Evolutionary conservation across 2,888 invertebrate species (phyloP).

Genomic region (Leistus spinibarbis): DNA sequence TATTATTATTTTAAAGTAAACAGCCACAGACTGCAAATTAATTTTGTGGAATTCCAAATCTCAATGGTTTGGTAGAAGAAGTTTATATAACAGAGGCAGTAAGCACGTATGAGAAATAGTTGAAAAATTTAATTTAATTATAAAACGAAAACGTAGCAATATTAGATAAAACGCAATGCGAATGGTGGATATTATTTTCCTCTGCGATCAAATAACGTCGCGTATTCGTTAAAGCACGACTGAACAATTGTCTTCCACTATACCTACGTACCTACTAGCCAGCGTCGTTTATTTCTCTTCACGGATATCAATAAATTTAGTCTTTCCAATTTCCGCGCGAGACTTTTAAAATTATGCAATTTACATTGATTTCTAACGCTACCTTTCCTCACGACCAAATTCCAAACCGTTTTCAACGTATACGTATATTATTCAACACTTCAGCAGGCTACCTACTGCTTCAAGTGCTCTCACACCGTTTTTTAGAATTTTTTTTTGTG

Average conservation of each 20-base stretch:
- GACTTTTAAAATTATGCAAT: conserved; percentile 37
- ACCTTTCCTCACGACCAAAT: not conserved
- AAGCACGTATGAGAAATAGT: too few relatives aligned
- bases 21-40: too few relatives aligned
- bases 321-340: conserved; percentile 36
- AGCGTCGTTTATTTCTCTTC: conserved; percentile 14
- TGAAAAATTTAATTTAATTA: not conserved
- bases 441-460: too few relatives aligned
- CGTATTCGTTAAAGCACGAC: not conserved
- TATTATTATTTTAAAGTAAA: too few relatives aligned
- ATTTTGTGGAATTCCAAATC: too few relatives aligned
- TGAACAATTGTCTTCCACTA: not conserved
- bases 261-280: not conserved
- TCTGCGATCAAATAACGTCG: not conserved
- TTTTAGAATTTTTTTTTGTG: not conserved
- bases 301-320: conserved; percentile 35
- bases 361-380: conserved; percentile 28
- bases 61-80: too few relatives aligned
- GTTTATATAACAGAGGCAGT: too few relatives aligned
- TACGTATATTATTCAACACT: not conserved
- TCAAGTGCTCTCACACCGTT: too few relatives aligned
- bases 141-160: not conserved
- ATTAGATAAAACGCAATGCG: not conserved
- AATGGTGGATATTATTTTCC: too few relatives aligned
- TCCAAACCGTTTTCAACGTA: not conserved